These are phyloP conservation scores for Drosophila setosimentum DNA, from an alignment of 2,888 invertebrate genomes.

Conservation along the genomic window DNA sequence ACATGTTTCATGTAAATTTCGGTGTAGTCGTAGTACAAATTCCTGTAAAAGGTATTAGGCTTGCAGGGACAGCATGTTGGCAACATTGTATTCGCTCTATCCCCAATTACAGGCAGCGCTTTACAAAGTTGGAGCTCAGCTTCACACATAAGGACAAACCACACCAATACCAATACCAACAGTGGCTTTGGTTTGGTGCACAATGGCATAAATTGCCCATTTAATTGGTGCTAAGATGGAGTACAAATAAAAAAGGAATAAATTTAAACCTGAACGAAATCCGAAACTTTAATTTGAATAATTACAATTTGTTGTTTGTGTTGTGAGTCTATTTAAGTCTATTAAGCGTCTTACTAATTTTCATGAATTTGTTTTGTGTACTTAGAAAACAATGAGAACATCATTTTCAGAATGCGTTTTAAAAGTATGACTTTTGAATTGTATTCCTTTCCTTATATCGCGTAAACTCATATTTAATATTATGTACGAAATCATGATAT, in stretches of 20 bases:
- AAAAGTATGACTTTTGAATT: not conserved
- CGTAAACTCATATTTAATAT: too few species aligned
- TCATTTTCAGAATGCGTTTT: not conserved
- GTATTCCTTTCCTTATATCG: not conserved
- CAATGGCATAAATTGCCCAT: slow-evolving; percentile 9
- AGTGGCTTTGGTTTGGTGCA: slow-evolving; percentile 7
- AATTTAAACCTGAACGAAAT: not conserved
- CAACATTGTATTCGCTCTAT: slow-evolving; percentile 41
- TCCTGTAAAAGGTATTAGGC: slow-evolving; percentile 83
- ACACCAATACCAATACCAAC: not conserved
- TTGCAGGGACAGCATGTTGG: slow-evolving; percentile 55
- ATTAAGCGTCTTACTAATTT: not conserved
- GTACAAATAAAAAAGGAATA: not conserved
- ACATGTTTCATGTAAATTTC: slow-evolving; percentile 66
- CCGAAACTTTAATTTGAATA: not conserved
- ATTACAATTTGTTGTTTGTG: not conserved
- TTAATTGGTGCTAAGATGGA: not conserved
- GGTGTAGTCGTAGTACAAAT: slow-evolving; percentile 78
- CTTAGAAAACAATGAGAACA: too few species aligned
- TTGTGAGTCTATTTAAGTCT: too few species aligned
- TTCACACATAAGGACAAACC: slow-evolving; percentile 1
- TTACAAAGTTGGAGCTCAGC: slow-evolving; percentile 41
- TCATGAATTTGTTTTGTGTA: not conserved
- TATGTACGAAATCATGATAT: too few species aligned
- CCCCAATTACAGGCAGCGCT: slow-evolving; percentile 22